These are phyloP conservation scores for Leptobrachium leishanense DNA, from an alignment of 2,113 vertebrate genomes.

Conservation along the genomic window DNA sequence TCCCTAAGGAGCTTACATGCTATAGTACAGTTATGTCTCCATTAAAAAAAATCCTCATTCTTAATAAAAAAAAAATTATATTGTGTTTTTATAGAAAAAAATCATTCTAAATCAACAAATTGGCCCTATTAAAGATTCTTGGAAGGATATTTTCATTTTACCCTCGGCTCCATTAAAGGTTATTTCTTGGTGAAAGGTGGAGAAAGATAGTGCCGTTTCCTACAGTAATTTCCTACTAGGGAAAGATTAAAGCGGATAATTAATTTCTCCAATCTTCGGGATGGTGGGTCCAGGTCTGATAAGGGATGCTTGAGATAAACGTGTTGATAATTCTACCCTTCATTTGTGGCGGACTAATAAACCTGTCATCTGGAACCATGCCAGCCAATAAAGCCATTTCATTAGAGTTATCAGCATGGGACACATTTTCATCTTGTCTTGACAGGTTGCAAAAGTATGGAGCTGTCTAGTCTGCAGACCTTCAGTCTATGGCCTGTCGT, in stretches of 20 bases:
- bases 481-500: slow-evolving; percentile 7
- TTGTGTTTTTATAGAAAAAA: too few species aligned
- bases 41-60: too few species aligned
- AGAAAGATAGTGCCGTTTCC: slow-evolving; percentile 24
- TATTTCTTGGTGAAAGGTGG: slow-evolving; percentile 3
- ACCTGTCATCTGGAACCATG: slow-evolving; percentile 66
- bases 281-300: slow-evolving; percentile 65
- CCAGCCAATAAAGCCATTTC: slow-evolving; percentile 60
- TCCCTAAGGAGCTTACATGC: too few species aligned
- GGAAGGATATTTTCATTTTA: background rate
- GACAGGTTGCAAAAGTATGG: slow-evolving; percentile 54
- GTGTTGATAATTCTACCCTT: slow-evolving; percentile 51
- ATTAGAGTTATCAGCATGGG: slow-evolving; percentile 68
- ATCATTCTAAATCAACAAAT: too few species aligned
- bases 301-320: slow-evolving; percentile 63
- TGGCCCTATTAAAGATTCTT: background rate
- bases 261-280: slow-evolving; percentile 71
- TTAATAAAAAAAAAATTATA: too few species aligned
- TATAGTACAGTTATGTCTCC: too few species aligned
- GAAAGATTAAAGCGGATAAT: slow-evolving; percentile 70
- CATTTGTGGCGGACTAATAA: slow-evolving; percentile 68
- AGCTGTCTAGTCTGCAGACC: slow-evolving; percentile 52
- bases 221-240: slow-evolving; percentile 32
- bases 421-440: slow-evolving; percentile 65
- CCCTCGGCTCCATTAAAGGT: slow-evolving; percentile 23